Percentiles rank a stretch among this genome's conserved stretches.
Evolutionary conservation across 2,113 vertebrate species (phyloP).

Genomic region (Muntiacus muntjak): DNA sequence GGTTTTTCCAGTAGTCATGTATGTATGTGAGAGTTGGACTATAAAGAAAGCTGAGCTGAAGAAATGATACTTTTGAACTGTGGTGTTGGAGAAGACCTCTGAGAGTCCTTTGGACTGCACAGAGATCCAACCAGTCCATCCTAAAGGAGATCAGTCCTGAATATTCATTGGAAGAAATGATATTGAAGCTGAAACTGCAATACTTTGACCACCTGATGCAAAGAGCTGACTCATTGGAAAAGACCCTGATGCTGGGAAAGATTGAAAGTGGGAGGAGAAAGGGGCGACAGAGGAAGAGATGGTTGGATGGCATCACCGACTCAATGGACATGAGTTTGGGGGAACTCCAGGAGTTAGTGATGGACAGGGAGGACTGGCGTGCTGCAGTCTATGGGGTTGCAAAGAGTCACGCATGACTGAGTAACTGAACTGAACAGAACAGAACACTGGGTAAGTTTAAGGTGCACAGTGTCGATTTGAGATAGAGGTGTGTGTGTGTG

Average conservation of each 20-base stretch:
- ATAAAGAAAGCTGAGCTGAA: neutral
- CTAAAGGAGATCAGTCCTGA: neutral
- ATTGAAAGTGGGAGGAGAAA: neutral
- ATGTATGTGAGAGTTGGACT: neutral
- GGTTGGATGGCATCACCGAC: neutral
- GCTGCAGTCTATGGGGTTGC: neutral
- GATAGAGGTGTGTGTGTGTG: too few species aligned
- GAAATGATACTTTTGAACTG: neutral
- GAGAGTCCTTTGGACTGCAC: neutral
- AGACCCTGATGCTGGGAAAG: neutral
- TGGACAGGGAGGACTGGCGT: neutral
- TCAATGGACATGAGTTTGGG: neutral
- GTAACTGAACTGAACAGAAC: neutral
- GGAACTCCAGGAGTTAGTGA: neutral
- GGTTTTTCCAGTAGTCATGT: neutral
- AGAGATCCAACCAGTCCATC: neutral
- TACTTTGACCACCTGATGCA: neutral
- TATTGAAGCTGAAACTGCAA: neutral
- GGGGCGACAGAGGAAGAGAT: neutral
- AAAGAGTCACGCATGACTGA: neutral
- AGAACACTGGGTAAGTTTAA: neutral
- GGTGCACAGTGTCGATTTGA: neutral
- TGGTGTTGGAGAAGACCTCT: neutral
- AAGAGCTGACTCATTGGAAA: neutral
- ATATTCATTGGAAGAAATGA: neutral